Evolutionary conservation across 2,113 vertebrate genomes (phyloP).

Genomic region (Leucoraja erinaceus): DNA sequence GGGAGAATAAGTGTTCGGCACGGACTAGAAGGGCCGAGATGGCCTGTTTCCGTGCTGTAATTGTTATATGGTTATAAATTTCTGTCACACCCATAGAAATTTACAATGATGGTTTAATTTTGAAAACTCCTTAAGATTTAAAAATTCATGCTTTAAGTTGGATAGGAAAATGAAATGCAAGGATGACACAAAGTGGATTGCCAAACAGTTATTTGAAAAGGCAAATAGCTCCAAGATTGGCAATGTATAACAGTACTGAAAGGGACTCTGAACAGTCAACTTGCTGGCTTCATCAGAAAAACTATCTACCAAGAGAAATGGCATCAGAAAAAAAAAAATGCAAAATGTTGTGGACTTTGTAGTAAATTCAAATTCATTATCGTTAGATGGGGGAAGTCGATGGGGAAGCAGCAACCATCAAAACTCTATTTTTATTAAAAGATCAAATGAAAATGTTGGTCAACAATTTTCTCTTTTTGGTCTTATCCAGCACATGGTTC

Average conservation of each 20-base stretch:
- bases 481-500: too few species aligned
- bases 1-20: too few species aligned
- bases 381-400: background rate
- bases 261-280: background rate
- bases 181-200: background rate
- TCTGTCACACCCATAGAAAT: background rate
- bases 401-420: background rate
- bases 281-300: background rate
- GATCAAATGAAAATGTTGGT: background rate
- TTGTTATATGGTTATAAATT: too few species aligned
- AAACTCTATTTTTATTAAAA: background rate
- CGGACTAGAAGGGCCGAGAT: too few species aligned
- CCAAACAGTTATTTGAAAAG: background rate
- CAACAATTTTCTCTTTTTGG: background rate
- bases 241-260: background rate
- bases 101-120: background rate
- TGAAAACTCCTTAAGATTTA: background rate
- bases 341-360: background rate
- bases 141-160: background rate
- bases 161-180: too few species aligned
- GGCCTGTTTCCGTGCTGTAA: too few species aligned
- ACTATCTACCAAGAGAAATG: background rate
- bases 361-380: background rate
- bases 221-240: background rate
- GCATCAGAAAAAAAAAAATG: background rate